Conservation (phyloP, 2,113 vertebrate genomes). For the Struthio camelus region DNA sequence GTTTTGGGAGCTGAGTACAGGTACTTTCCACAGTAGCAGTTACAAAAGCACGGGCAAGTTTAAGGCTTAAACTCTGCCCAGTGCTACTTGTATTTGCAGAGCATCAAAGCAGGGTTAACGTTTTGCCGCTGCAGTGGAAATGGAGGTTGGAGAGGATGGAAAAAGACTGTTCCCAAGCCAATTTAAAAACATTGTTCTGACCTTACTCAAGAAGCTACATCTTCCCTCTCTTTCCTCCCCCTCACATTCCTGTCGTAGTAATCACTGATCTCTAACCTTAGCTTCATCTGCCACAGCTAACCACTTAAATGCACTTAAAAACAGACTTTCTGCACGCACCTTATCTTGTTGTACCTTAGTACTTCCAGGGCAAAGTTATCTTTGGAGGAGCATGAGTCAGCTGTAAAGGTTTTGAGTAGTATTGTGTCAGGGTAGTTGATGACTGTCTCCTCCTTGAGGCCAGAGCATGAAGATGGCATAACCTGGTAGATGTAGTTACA, state of each 20-base stretch:
- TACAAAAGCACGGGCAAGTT: neutral
- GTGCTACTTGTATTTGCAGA: neutral
- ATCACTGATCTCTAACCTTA: conserved; percentile 65
- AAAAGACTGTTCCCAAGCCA: conserved; percentile 31
- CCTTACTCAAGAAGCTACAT: conserved; percentile 51
- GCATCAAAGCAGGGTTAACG: neutral
- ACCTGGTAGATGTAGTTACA: neutral
- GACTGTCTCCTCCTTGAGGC: neutral
- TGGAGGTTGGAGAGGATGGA: neutral
- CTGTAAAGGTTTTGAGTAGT: neutral
- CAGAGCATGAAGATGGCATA: neutral
- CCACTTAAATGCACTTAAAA: neutral
- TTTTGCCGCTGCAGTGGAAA: neutral
- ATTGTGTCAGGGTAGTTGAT: neutral
- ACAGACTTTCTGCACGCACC: neutral
- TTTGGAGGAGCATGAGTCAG: neutral
- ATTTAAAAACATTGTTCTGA: conserved; percentile 60
- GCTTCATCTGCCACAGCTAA: conserved; percentile 21
- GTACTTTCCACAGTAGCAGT: neutral
- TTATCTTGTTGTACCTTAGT: neutral
- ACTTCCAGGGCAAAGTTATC: conserved; percentile 10
- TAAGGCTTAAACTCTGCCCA: neutral
- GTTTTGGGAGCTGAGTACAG: neutral
- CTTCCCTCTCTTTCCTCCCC: conserved; percentile 53
- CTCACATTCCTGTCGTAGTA: conserved; percentile 60